Evolutionary conservation across 1,140 invertebrate genomes (phyloP), one percentile per base, ranked within the genome.

Genomic region (Drosophila nigromelanica): DNA sequence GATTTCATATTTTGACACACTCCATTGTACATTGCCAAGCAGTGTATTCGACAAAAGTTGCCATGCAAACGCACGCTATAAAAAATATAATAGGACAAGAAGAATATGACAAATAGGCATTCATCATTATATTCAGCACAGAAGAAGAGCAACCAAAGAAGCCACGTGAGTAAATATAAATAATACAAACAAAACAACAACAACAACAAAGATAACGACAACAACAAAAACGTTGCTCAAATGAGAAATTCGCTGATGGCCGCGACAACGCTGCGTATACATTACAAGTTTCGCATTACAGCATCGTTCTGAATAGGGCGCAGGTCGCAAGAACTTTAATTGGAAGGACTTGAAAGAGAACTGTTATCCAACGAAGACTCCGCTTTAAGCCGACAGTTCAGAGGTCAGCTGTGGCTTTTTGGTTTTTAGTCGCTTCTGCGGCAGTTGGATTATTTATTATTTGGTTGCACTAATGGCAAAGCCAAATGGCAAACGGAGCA

Each of bases 271-370:
- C 11, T 55, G 77, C 80, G 78, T 87, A 86, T 86, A 78, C 82
- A 67, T 86, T 86, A 87, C 82, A 75, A 72, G 82, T 82, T 67
- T 87, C 63, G 66, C 48, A 74, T 86, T 82, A 76, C 82, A 43
- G 11, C 14, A 39, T 15, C 24, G 18, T n/a, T 35, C 18, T 51
- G 37, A 40, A 24, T 63, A 42, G 48, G 27, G 7, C 14, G 47
- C 43, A 37, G 43, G 42, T 66, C 47, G 18, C 27, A 59, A 45
- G 21, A 76, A 78, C 82, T 79, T 87, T 87, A 87, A 87, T 89
- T 87, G 82, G 68, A 67, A 55, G 47, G 59, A 80, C 81, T 77
- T 85, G 81, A 86, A 85, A 83, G 80, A 71, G 76, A 68, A 43
- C 42, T 76, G 39, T 52, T 52, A 62, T 43, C 40, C 70, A 45